phyloP scores from a whole-genome alignment of 2,113 vertebrate genomes.

The Mionectes macconnelli region DNA sequence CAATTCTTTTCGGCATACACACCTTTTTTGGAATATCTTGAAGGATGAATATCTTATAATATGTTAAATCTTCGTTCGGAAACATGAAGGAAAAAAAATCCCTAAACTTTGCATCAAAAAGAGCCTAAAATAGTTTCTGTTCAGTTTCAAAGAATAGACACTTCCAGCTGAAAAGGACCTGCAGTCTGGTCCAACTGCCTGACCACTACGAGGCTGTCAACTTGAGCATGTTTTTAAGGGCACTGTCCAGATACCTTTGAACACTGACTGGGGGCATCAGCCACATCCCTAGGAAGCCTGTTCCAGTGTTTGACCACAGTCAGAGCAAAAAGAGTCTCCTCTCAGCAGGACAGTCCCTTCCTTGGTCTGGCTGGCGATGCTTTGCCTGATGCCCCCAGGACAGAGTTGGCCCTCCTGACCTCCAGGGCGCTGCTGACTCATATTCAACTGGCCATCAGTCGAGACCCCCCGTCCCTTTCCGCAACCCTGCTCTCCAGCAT shows the following conservation, averaged over 20 bases:
- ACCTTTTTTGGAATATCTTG: neutral
- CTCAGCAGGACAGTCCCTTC: neutral
- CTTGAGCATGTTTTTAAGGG: neutral
- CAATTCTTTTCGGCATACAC: neutral
- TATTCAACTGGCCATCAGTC: fast-evolving
- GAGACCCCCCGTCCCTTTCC: neutral
- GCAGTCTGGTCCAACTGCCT: neutral
- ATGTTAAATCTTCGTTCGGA: neutral
- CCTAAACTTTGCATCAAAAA: neutral
- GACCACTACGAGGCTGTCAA: neutral
- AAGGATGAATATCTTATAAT: neutral
- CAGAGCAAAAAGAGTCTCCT: neutral
- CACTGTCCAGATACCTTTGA: neutral
- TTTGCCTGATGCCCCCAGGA: neutral
- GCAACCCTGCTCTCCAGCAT: neutral
- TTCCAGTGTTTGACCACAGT: neutral
- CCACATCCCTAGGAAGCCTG: neutral
- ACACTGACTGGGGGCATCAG: fast-evolving
- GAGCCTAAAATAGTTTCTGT: neutral
- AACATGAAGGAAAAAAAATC: neutral
- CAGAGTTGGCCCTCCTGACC: neutral
- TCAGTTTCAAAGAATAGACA: neutral
- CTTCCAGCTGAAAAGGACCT: neutral
- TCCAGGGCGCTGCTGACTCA: fast-evolving
- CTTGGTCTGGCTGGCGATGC: fast-evolving